phyloP scores from a whole-genome alignment of 2,888 invertebrate species.

The Amphiduros pacificus region DNA sequence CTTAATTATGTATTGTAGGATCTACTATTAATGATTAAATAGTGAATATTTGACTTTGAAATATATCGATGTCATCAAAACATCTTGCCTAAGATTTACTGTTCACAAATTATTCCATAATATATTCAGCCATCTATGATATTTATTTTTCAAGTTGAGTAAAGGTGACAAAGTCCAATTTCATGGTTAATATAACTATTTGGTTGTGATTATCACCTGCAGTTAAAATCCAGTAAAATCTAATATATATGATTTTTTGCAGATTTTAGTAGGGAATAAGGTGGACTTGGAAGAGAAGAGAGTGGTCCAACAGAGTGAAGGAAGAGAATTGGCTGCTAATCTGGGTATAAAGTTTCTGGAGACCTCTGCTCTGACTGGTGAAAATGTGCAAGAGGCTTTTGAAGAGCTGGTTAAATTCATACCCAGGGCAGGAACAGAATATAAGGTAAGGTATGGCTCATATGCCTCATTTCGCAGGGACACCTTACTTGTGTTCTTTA shows the following conservation, averaged over 20 bases:
- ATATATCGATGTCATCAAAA: too few relatives aligned
- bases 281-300: background rate
- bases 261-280: conserved; percentile 31
- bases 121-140: too few relatives aligned
- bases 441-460: conserved; percentile 6
- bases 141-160: too few relatives aligned
- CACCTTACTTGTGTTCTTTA: background rate
- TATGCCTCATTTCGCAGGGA: background rate
- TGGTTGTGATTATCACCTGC: background rate
- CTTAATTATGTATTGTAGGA: too few relatives aligned
- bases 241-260: background rate
- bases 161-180: background rate
- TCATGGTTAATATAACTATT: background rate
- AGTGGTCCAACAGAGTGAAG: conserved; percentile 20
- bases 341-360: conserved; percentile 29
- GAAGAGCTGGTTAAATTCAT: conserved; percentile 27
- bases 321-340: conserved; percentile 22
- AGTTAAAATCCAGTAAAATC: background rate
- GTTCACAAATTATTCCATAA: too few relatives aligned
- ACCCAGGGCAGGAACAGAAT: background rate
- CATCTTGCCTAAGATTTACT: too few relatives aligned
- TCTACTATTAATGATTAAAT: too few relatives aligned
- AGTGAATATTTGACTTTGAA: too few relatives aligned
- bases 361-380: conserved; percentile 36
- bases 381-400: conserved; percentile 35